phyloP scores from a whole-genome alignment of 2,113 vertebrate genomes.

The Monopterus albus region DNA sequence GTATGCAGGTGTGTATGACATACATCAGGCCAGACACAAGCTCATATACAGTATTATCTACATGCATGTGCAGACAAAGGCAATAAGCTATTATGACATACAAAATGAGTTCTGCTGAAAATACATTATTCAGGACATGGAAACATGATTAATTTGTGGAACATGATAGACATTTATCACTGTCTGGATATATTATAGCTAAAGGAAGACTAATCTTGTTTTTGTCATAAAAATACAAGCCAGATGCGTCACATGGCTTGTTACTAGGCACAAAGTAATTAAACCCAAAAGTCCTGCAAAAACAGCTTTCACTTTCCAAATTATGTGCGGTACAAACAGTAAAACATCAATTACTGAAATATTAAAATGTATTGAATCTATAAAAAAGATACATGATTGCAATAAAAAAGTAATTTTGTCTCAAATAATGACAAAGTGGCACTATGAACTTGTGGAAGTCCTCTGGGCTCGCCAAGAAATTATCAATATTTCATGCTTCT shows the following conservation, averaged over 20 bases:
- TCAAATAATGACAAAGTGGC: slow-evolving; percentile 42
- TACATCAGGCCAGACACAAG: too few relatives aligned
- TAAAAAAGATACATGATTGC: slow-evolving; percentile 28
- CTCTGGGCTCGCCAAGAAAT: neutral
- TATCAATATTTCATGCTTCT: slow-evolving; percentile 69
- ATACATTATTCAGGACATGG: slow-evolving; percentile 21
- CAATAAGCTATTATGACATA: too few relatives aligned
- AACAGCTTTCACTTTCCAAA: neutral
- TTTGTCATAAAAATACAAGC: neutral
- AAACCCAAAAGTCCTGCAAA: neutral
- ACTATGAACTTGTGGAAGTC: slow-evolving; percentile 15
- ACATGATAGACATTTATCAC: too few relatives aligned
- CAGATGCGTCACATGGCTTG: neutral
- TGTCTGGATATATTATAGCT: neutral
- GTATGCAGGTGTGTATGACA: too few relatives aligned
- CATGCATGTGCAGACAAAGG: too few relatives aligned
- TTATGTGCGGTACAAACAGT: neutral
- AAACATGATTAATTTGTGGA: slow-evolving; percentile 11
- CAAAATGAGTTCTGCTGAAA: neutral
- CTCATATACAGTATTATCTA: too few relatives aligned
- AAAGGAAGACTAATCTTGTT: neutral
- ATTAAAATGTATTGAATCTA: slow-evolving; percentile 32
- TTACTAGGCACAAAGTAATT: neutral
- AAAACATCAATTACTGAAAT: slow-evolving; percentile 11
- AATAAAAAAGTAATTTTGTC: slow-evolving; percentile 55